Base-by-base conservation (phyloP, 2,888 invertebrate species). In the Pseudanteris insignis region DNA sequence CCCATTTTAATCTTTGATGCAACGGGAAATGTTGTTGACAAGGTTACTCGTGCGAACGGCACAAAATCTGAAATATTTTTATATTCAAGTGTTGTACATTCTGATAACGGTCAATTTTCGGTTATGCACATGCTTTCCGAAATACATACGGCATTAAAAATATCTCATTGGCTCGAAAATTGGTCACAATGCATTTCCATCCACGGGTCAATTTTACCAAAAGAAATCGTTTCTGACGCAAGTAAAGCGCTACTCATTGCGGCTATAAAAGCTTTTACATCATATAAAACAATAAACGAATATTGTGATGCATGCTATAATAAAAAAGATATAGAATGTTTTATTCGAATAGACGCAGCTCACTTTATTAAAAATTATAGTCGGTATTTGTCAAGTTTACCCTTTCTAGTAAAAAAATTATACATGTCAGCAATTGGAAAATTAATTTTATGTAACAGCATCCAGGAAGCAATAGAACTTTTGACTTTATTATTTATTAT, bases 341-440 rank as follows among this genome's bases (percentile, higher is more conserved):
- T 46, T 12, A 34, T 47, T 2, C 5, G 55, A 8, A 55, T 55
- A 5, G 55, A 55, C 13, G 41, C 40, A 0, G 40, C 46, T 1
- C 55, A 55, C 9, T 55, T 55, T 11, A 24, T 55, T 0, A 33
- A 55, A 9, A 33, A 24, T 7, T 55, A 47, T 34, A 28, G 33
- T 3, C 14, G 28, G 0, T 3, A 21, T 29, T 3, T 47, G 5
- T 24, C 18, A 40, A 11, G 5, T 12, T 7, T 40, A 13, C 28
- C 21, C 5, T 29, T 34, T 10, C 2, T 33, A 5, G 40, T 55
- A 0, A 55, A 55, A 28, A 1, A 24, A 24, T 47, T 55, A 9
- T 55, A 40, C 14, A 40, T 55, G 55, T 13, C 9, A 8, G 30
- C 37, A 5, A 29, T 63, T 29, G 57, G 63, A 0, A 29, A 46